Base-by-base conservation (phyloP, 1,140 invertebrate species). In the Arion vulgaris region DNA sequence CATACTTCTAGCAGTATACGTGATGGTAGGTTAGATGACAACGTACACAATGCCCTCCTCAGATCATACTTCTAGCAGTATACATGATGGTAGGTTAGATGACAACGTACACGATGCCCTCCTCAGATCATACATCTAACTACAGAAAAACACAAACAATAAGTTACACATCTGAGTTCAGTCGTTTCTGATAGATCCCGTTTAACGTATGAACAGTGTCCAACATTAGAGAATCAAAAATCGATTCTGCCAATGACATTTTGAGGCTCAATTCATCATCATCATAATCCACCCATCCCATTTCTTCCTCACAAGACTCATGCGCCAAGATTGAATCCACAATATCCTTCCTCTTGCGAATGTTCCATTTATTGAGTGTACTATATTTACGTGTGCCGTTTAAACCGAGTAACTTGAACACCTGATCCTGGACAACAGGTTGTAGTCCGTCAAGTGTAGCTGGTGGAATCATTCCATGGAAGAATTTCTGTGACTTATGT, bases 261-360 rank as follows among this genome's bases (percentile, higher is more conserved):
- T 95, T 96, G 5, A 96, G 94, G 17, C 94, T 93, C 1, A 94
- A 88, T 88, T 95, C 95, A 87, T 96, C 95, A 34, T 94, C 92
- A 87, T 95, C 94, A 88, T 95, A 96, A 87, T 95, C 95, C 0
- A 95, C 94, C 95, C 95, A 96, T 73, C 94, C 93, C 9, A 94
- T 91, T 89, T 96, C 95, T 87, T 96, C 95, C 41, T 94, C 94
- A 81, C 95, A 94, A 28, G 95, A 93, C 89, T 96, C 95, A 66
- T 94, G 91, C 1, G 95, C 94, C 49, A 96, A 90, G 68, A 96
- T 91, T 85, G 95, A 94, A 89, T 96, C 95, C 0, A 96, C 95
- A 81, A 94, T 93, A 86, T 96, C 95, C 51, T 95, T 92, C 86
- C 95, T 94, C 90, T 96, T 96, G 19, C 94, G 92, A 78, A 94